Conservation (phyloP, 1,140 invertebrate genomes). For the Atopsyche davidsoni region DNA sequence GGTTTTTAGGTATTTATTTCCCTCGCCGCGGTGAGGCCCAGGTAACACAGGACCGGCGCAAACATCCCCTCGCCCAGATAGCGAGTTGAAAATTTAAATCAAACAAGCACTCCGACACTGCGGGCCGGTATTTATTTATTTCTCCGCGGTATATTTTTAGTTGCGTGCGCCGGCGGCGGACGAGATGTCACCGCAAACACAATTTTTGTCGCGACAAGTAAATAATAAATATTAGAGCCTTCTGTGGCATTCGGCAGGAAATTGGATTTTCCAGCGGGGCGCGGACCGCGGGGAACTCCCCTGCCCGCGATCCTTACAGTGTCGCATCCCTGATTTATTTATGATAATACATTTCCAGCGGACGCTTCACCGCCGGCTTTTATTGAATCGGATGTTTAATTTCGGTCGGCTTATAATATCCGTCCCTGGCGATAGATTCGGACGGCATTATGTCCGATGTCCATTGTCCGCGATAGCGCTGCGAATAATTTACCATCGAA, state of each 20-base stretch:
- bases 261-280: slow-evolving; percentile 26
- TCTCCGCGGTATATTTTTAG: slow-evolving; percentile 9
- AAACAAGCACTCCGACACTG: not conserved
- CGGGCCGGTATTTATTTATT: not conserved
- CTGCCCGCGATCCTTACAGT: not conserved
- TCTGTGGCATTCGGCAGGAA: slow-evolving; percentile 23
- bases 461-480: no score
- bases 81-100: slow-evolving; percentile 4
- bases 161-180: slow-evolving; percentile 2
- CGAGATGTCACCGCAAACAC: slow-evolving; percentile 26
- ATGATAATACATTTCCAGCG: slow-evolving; percentile 13
- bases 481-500: slow-evolving; percentile 28
- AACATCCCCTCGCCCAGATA: no score
- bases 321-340: slow-evolving; percentile 15
- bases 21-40: no score
- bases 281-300: not conserved
- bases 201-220: slow-evolving; percentile 25
- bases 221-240: slow-evolving; percentile 26
- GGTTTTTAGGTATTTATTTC: no score
- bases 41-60: no score
- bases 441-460: slow-evolving; percentile 11
- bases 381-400: slow-evolving; percentile 24
- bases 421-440: not conserved
- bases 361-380: slow-evolving; percentile 12
- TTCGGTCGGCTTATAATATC: not conserved